Base-by-base conservation (phyloP, 1,140 invertebrate genomes). In the Papilio machaon region DNA sequence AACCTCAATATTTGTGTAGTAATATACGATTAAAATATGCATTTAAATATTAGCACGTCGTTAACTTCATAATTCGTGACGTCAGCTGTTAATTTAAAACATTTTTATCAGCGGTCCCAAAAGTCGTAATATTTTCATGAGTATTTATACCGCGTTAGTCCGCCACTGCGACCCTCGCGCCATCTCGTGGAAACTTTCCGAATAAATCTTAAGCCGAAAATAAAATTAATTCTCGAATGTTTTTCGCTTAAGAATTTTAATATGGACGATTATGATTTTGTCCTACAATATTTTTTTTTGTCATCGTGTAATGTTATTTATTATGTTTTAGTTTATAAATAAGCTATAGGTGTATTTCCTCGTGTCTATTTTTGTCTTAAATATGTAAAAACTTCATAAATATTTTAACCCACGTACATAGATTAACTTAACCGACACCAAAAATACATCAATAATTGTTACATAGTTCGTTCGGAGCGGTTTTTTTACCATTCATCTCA, bases 31-130 rank as follows among this genome's bases (percentile, higher is more conserved):
- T 8, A 70, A 70, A 35, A 70, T 15, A 58, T 19, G 2, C 13
- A 35, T 15, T 1, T 3, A 64, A 23, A 70, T 58, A n/a, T 58
- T 1, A 70, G 64, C 15, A 70, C 13, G 13, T 35, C 64, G 76
- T 54, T 60, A 78, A 78, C 60, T 60, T 60, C 30, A 83, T 83
- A 83, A 84, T 85, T 83, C 83, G 30, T 64, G 77, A 54, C 78
- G 73, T 78, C 81, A 30, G 17, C 80, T 19, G 82, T 38, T 86
- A 82, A 86, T 84, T 84, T 84, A 86, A 78, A 82, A 73, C 30
- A n/a, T 76, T 67, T 81, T 86, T 86, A 86, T 83, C 85, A 85
- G 75, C 73, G 80, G 80, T 83, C 80, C 23, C 81, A 79, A 82
- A 78, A 82, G 64, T 46, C 79, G 82, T 83, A 38, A 85, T 85